Base-by-base conservation (phyloP, 64 coral and sea anemone species). In the Montipora cactus region DNA sequence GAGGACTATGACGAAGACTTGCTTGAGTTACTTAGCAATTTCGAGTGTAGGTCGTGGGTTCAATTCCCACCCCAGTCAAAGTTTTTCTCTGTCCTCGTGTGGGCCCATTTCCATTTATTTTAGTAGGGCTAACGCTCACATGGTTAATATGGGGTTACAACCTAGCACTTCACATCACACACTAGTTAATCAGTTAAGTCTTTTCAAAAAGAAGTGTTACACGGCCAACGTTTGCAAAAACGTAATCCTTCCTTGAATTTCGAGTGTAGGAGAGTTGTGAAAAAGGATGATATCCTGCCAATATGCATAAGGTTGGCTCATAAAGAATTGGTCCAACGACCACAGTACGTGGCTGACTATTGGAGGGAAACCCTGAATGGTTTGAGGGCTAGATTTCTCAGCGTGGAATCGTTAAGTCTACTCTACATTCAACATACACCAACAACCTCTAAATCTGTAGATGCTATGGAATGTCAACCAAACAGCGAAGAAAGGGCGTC, bases 301-400 rank as follows among this genome's bases (percentile, higher is more conserved):
- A 74, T 23, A 11, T 12, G 53, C 5, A 69, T 28, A 0, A 48
- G 74, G 47, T 47, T 87, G 67, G 84, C 67, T 68, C 84, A 87
- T 68, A 49, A 87, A 13, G 84, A 74, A 47, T 46, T 87, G 19
- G 74, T 87, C 13, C 84, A 87, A 52, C 49, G 49, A 11, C 84
- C 68, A 7, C 84, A 87, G 47, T 87, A 87, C 44, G 67, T 87
- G 51, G 5, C n/a, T 7, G 84, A 87, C 4, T 87, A 69, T 52
- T 87, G 84, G 84, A 47, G 47, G 21, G 8, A 49, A 73, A 51
- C 74, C 7, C 13, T 87, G 8, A 0, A 7, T 19, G 8, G 8
- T 44, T 69, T 87, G 5, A 49, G 1, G 1, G 5, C 5, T 14
- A 47, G 70, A 2, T 74, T 74, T 72, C 84, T 47, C 1, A 25